These are phyloP conservation scores for Poeciliopsis presidionis DNA, from an alignment of 2,797 vertebrate genomes.

Conservation along the genomic window DNA sequence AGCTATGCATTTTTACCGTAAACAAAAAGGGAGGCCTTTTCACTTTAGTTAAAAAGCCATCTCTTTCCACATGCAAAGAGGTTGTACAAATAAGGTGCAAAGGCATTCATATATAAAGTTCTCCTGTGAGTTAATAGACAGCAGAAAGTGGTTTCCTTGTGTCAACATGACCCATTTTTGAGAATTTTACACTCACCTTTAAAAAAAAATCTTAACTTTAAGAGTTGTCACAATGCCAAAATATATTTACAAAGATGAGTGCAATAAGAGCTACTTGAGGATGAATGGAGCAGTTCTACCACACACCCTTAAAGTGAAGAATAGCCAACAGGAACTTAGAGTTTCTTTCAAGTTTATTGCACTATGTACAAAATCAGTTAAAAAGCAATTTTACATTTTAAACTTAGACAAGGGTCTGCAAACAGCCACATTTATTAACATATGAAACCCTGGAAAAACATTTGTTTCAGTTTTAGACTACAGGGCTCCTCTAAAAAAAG, in stretches of 20 bases:
- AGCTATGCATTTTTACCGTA: too few species aligned
- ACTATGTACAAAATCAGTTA: neutral
- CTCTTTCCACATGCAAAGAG: neutral
- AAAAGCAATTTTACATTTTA: neutral
- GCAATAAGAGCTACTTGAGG: neutral
- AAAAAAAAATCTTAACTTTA: neutral
- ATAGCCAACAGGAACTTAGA: neutral
- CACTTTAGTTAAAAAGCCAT: too few species aligned
- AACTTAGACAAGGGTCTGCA: neutral
- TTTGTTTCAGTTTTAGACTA: neutral
- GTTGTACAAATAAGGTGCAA: too few species aligned
- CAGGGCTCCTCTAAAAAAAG: neutral
- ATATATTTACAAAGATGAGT: neutral
- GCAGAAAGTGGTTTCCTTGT: neutral
- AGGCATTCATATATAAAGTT: neutral
- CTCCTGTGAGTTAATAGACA: too few species aligned
- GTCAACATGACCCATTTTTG: neutral
- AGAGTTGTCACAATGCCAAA: neutral
- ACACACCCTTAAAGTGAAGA: neutral
- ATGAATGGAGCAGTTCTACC: neutral
- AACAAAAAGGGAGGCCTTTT: too few species aligned
- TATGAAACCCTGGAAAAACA: neutral
- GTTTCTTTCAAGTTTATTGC: neutral
- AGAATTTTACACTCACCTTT: neutral
- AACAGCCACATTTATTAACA: neutral